Evolutionary conservation across 2,888 invertebrate genomes (phyloP), one percentile per base, ranked within the genome.

Genomic region (Dusona sp.): DNA sequence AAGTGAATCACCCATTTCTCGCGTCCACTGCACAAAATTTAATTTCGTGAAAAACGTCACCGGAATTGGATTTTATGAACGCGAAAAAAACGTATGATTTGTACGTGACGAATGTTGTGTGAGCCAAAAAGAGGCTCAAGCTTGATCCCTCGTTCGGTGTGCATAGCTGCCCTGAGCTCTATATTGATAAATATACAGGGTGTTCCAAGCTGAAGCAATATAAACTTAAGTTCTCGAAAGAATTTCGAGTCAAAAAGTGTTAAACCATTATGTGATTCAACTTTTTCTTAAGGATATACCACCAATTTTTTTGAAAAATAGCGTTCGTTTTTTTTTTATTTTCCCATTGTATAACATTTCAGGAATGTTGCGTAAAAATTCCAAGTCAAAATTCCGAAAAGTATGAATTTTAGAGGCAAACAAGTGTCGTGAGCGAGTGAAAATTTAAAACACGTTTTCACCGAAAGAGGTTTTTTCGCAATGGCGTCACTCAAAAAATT

Each of bases 101-200:
- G 65, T 73, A 81, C 80, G 80, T 73, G 74, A 81, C 73, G 65
- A 64, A 65, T 51, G 73, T 80, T 72, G 33, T 25, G 68, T 19
- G 13, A 45, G 57, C 29, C 22, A 22, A 57, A 70, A 70, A 61
- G 61, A 68, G 70, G 33, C 68, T 36, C 16, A 61, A 61, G 70
- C 68, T 42, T 72, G 61, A 79, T 79, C 33, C 70, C 57, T 61
- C 61, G 57, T 33, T 25, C 25, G 65, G 64, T 38, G 64, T 51
- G 73, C 54, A 67, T 64, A 65, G 48, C 77, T 36, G 65, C 8
- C 36, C 65, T 64, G 42, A 64, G 75, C n/a, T 64, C 25, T 38
- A 45, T 29, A 75, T 29, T 45, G 38, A 25, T 38, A 36, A 16
- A 57, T 25, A 19, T 25, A 57, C 57, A 38, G 9, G 25, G 42